Evolutionary conservation across 2,113 vertebrate genomes (phyloP).

Genomic region (Pygathrix nemaeus): DNA sequence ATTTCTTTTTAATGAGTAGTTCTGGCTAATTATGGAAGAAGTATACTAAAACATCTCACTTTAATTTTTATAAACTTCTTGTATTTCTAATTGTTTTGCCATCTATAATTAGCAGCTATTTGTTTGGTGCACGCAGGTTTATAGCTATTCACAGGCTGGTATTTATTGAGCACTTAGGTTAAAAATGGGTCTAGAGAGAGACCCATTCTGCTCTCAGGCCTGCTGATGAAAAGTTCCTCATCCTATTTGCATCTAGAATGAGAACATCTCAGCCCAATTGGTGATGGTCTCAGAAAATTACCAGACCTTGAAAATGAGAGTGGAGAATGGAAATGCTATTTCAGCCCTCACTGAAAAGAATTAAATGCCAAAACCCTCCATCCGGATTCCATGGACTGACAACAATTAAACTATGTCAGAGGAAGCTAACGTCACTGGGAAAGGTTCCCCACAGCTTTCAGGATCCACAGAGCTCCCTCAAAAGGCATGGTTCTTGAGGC

Average conservation of each 20-base stretch:
- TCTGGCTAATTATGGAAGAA: conserved; percentile 20
- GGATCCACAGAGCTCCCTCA: not conserved
- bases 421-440: not conserved
- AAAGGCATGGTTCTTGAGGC: not conserved
- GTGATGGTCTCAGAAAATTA: conserved; percentile 33
- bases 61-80: not conserved
- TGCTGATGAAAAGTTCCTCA: not conserved
- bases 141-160: not conserved
- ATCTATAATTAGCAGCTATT: not conserved
- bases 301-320: conserved; percentile 5
- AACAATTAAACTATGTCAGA: not conserved
- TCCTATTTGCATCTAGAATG: not conserved
- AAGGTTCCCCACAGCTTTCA: not conserved
- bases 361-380: not conserved
- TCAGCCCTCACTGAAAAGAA: conserved; percentile 18
- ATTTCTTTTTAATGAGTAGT: not conserved
- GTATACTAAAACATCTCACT: not conserved
- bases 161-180: conserved; percentile 26
- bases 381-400: not conserved
- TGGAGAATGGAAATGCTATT: not conserved
- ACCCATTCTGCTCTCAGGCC: not conserved
- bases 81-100: not conserved
- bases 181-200: conserved; percentile 8
- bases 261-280: not conserved
- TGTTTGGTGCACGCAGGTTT: not conserved